Base-by-base conservation (phyloP, 2,888 invertebrate species). In the Spilosoma lubricipeda region DNA sequence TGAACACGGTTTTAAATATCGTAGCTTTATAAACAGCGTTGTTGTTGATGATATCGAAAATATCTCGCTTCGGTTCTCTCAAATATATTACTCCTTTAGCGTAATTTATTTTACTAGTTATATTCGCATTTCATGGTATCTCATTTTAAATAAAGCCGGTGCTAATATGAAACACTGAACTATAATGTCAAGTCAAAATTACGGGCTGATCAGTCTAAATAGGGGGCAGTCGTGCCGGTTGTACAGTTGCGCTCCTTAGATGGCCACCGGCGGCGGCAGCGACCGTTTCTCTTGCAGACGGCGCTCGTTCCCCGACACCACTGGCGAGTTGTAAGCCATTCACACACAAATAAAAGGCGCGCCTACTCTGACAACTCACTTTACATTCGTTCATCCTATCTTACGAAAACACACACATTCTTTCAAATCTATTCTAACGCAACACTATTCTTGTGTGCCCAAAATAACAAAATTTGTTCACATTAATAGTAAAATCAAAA, bases 201-300 rank as follows among this genome's bases (percentile, higher is more conserved):
- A 90, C 88, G 84, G 88, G 86, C 84, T 89, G 90, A 88, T 90
- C 90, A 91, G 91, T 91, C 92, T 91, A 93, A 93, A 93, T 91
- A 93, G 91, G 90, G 88, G 91, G 90, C 87, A 86, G 87, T 89
- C 86, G 88, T 90, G 91, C 94, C 93, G 93, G 94, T 95, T 93
- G 90, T 93, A 94, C 94, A 93, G 94, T 94, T 94, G 94, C 91
- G 85, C 89, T 89, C 94, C 94, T 84, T 94, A 95, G 92, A 94
- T 93, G 94, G 94, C 87, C 88, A 89, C 88, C 88, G 88, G 86
- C 52, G 59, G 59, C 89, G 91, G 89, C 89, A 91, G 89, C 91
- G 93, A 90, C 89, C 90, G 93, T 93, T 93, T 92, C 93, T 89
- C 89, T 85, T 82, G 81, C 78, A 79, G 81, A 78, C 80, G 77